Base-by-base conservation (phyloP, 2,888 invertebrate species). In the Myopa tessellatipennis region DNA sequence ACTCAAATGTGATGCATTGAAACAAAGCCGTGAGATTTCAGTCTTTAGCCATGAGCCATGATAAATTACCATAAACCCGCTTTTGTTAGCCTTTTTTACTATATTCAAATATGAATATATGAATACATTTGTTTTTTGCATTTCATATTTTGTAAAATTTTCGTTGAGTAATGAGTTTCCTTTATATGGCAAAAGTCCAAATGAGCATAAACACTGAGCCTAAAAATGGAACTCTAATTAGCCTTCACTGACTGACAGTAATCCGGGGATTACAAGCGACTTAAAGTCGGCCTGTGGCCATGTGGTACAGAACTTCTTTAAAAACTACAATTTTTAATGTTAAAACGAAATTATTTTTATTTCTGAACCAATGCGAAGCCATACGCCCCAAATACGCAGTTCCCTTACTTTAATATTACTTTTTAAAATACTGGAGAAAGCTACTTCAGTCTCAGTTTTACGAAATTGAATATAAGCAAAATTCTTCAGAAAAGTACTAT, bases 211-310 rank as follows among this genome's bases (percentile, higher is more conserved):
- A n/a, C 14, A 36, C 1, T 1, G 34, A 14, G n/a, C 12, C 55
- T 16, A 34, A 70, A 18, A 73, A 73, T 8, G 50, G n/a, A 10
- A 67, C 61, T 67, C 67, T 36, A 74, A 74, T 74, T 68, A 67
- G 55, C 6, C 52, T 38, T 38, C n/a, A 26, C 6, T 50, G 45
- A 45, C 69, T 75, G 75, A 69, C 68, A 60, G n/a, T 61, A 75
- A 75, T 58, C 61, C 40, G 60, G 34, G 60, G 75, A 75, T 75
- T 75, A 75, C 75, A 75, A 26, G 61, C 69, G 36, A 68, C 68
- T 75, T 45, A 68, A 14, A 52, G 38, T 14, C 38, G 38, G 3
- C 7, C 34, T 38, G 34, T 8, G 6, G 45, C 45, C 10, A 45
- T 10, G 45, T 45, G 45, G 45, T 45, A 6, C 6, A 45, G 10